Evolutionary conservation across 2,113 vertebrate species (phyloP).

Genomic region (Lophochroa leadbeateri): DNA sequence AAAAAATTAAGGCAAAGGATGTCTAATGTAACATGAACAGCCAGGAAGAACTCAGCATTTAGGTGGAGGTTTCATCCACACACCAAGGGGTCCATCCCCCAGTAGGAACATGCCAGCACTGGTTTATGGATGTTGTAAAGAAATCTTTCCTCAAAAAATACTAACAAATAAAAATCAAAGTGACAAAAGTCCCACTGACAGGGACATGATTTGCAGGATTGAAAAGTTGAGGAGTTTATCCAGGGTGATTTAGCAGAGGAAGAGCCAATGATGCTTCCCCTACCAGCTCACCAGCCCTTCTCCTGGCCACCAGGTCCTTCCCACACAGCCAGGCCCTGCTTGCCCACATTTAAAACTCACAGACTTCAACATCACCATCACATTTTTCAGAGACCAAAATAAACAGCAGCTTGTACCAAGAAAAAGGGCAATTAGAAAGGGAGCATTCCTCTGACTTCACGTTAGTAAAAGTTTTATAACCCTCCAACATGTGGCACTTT

Average conservation of each 20-base stretch:
- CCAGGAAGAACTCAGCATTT: background rate
- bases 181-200: rapidly evolving
- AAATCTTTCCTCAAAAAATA: background rate
- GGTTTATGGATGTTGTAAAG: rapidly evolving
- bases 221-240: background rate
- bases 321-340: background rate
- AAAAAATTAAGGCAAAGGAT: background rate
- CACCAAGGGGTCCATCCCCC: background rate
- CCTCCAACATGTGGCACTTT: slow-evolving; percentile 54
- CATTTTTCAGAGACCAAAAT: background rate
- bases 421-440: slow-evolving; percentile 34
- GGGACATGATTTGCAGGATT: background rate
- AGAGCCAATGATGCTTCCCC: background rate
- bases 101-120: background rate
- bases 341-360: background rate
- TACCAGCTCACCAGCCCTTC: background rate
- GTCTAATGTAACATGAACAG: rapidly evolving
- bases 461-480: slow-evolving; percentile 60
- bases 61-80: background rate
- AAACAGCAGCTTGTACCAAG: background rate
- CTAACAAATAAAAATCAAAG: rapidly evolving
- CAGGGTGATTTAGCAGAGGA: background rate
- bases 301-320: background rate
- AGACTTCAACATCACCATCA: background rate
- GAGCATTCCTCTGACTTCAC: slow-evolving; percentile 18